Conservation (phyloP, 2,113 vertebrate species). For the Ciconia maguari region DNA sequence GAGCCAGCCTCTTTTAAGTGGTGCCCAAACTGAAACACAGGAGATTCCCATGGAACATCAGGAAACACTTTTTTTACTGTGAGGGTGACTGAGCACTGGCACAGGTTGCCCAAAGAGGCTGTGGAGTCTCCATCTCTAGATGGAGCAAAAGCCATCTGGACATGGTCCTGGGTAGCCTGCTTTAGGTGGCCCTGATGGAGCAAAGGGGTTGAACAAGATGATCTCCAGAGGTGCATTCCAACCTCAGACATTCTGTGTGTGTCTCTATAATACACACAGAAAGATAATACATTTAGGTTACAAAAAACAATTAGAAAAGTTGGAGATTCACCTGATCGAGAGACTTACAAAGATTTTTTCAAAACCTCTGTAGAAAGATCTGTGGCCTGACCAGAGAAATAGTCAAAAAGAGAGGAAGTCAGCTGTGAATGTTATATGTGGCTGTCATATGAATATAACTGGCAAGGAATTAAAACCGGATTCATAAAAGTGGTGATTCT, state of each 20-base stretch:
- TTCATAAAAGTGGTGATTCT: background rate
- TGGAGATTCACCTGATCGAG: background rate
- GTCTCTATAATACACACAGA: background rate
- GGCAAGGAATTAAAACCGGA: background rate
- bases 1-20: no score
- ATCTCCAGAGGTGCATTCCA: background rate
- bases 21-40: no score
- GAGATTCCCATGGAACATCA: no score
- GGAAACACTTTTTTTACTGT: no score
- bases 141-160: no score
- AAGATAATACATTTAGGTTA: background rate
- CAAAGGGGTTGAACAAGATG: background rate
- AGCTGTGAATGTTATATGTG: background rate
- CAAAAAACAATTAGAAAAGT: background rate
- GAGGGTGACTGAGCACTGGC: no score
- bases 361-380: background rate
- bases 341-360: background rate
- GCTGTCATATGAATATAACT: background rate
- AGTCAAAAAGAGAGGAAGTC: background rate
- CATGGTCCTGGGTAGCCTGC: no score
- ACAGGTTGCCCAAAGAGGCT: no score
- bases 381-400: background rate
- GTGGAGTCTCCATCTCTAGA: no score
- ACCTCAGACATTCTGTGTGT: background rate
- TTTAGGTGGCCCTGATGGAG: background rate